These are phyloP conservation scores for Zaprionus lineosus DNA, from an alignment of 2,888 invertebrate species.

Conservation along the genomic window DNA sequence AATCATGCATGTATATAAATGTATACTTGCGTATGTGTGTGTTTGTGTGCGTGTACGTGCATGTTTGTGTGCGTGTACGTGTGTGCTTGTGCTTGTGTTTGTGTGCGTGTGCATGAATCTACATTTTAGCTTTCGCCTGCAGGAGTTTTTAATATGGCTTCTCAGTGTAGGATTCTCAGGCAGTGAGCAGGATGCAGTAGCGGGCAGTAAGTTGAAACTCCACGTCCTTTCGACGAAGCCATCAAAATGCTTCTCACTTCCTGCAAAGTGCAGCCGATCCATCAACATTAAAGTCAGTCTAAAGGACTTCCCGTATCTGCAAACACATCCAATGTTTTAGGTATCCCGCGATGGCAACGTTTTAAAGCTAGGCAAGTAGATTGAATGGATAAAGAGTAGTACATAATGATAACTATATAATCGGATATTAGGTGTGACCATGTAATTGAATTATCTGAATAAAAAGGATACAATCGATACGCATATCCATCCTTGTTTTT, in stretches of 20 bases:
- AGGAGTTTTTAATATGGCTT: conserved; percentile 73
- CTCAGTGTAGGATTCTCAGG: conserved; percentile 58
- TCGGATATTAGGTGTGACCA: too few species aligned
- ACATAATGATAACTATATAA: too few species aligned
- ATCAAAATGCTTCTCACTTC: conserved; percentile 60
- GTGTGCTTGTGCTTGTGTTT: conserved; percentile 8
- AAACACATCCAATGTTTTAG: too few species aligned
- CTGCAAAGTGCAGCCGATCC: conserved; percentile 70
- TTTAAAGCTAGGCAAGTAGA: too few species aligned
- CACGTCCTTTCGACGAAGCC: conserved; percentile 20
- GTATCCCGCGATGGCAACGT: too few species aligned
- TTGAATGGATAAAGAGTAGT: too few species aligned
- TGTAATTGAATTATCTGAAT: too few species aligned
- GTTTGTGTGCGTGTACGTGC: conserved; percentile 20
- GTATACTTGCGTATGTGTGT: background rate
- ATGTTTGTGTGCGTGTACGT: conserved; percentile 18
- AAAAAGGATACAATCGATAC: too few species aligned
- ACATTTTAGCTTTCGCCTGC: conserved; percentile 41
- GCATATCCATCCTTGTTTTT: too few species aligned
- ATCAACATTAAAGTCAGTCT: conserved; percentile 55
- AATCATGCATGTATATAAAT: conserved; percentile 15
- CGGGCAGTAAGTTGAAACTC: conserved; percentile 1
- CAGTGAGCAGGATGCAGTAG: conserved; percentile 29
- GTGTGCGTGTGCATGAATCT: conserved; percentile 30
- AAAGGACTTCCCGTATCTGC: conserved; percentile 15